Conservation (phyloP, 2,888 invertebrate species). For the Plagodis pulveraria region DNA sequence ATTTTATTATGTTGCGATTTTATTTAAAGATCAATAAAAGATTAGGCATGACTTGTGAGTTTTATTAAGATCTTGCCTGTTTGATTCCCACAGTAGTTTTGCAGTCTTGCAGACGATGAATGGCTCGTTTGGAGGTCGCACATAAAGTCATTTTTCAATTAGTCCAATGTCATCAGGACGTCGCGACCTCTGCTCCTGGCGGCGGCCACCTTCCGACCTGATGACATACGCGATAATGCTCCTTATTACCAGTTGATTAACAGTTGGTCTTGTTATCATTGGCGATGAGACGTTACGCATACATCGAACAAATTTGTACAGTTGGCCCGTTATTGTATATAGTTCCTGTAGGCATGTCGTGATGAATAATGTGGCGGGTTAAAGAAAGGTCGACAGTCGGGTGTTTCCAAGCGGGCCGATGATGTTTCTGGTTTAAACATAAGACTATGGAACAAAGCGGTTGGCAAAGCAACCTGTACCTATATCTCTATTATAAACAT, state of each 20-base stretch:
- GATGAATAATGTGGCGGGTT: constrained; percentile 30
- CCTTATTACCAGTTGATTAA: constrained; percentile 50
- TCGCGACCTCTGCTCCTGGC: constrained; percentile 62
- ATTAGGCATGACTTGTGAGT: constrained; percentile 62
- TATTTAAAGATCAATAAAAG: constrained; percentile 69
- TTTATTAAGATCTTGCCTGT: constrained; percentile 48
- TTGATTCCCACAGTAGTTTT: constrained; percentile 58
- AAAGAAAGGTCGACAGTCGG: constrained; percentile 29
- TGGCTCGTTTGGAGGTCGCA: constrained; percentile 68
- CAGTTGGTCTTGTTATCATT: constrained; percentile 44
- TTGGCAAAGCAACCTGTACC: not conserved
- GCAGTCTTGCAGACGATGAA: constrained; percentile 55
- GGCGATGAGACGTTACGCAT: constrained; percentile 37
- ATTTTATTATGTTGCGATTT: constrained; percentile 55
- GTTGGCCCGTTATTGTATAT: constrained; percentile 48
- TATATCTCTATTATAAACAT: too few relatives aligned
- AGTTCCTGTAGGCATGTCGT: constrained; percentile 41
- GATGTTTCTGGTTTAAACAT: constrained; percentile 2
- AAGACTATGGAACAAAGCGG: not conserved
- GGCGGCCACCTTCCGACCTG: constrained; percentile 25
- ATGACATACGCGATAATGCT: constrained; percentile 44
- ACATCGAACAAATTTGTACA: constrained; percentile 65
- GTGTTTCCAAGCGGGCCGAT: constrained; percentile 11
- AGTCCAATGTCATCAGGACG: constrained; percentile 78
- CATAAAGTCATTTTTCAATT: constrained; percentile 79